phyloP scores from a whole-genome alignment of 2,888 invertebrate species.

The Scaptomyza reducta region DNA sequence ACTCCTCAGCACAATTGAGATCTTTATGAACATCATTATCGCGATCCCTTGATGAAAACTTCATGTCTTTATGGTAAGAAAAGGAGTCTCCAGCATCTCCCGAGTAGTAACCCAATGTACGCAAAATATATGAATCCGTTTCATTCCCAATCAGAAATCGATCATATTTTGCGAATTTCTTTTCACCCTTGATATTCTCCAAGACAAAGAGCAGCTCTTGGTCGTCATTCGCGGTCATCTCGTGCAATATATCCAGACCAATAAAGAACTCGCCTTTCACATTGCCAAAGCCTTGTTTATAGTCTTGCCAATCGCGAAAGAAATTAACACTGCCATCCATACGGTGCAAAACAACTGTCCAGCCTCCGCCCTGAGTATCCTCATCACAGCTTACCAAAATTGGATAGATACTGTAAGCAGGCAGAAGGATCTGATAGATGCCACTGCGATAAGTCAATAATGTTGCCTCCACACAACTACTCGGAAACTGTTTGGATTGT shows the following conservation, averaged over 20 bases:
- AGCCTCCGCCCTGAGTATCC: slow-evolving; percentile 86
- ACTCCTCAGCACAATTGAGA: slow-evolving; percentile 87
- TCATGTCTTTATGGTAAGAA: slow-evolving; percentile 88
- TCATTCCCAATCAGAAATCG: slow-evolving; percentile 88
- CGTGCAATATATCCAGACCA: slow-evolving; percentile 88
- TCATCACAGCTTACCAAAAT: slow-evolving; percentile 86
- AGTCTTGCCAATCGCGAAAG: slow-evolving; percentile 87
- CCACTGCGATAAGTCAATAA: slow-evolving; percentile 75
- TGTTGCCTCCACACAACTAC: slow-evolving; percentile 66
- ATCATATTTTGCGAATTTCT: slow-evolving; percentile 86
- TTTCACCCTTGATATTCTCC: slow-evolving; percentile 86
- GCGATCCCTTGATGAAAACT: slow-evolving; percentile 88
- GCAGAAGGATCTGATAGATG: slow-evolving; percentile 87
- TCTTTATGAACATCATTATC: slow-evolving; percentile 89
- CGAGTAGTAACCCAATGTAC: slow-evolving; percentile 87
- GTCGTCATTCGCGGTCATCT: slow-evolving; percentile 80
- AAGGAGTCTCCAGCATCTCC: slow-evolving; percentile 89
- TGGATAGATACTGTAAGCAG: slow-evolving; percentile 84
- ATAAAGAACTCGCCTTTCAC: slow-evolving; percentile 89
- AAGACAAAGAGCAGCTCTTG: slow-evolving; percentile 87
- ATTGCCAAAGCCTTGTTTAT: slow-evolving; percentile 87
- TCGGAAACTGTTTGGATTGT: neutral
- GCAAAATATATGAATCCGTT: slow-evolving; percentile 87
- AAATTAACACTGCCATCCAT: slow-evolving; percentile 88
- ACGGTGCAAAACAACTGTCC: slow-evolving; percentile 89